Percentiles rank a stretch among this genome's conserved stretches.
These are phyloP conservation scores for Adoxophyes honmai DNA, from an alignment of 1,140 invertebrate species.

Conservation along the genomic window DNA sequence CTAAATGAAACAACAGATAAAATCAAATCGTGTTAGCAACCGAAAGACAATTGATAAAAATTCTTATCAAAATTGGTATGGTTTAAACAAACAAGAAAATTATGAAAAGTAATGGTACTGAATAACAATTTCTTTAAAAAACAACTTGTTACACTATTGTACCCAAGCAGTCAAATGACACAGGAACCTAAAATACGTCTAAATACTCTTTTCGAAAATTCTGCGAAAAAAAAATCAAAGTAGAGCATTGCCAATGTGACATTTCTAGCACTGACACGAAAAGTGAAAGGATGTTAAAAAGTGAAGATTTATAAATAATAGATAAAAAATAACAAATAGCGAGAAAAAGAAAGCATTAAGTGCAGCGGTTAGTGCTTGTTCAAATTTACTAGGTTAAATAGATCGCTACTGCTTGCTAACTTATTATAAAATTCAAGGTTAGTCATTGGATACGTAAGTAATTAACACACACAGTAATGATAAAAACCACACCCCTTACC, in stretches of 20 bases:
- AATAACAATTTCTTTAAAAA: neutral
- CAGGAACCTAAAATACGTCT: no score
- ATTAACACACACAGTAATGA: neutral
- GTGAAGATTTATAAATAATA: no score
- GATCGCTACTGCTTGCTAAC: neutral
- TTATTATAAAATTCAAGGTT: conserved; percentile 43
- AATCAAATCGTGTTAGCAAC: neutral
- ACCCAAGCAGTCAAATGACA: no score
- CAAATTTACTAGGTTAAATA: neutral
- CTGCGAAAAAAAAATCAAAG: conserved; percentile 2
- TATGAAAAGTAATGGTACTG: neutral
- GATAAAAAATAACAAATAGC: neutral
- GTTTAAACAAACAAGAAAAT: neutral
- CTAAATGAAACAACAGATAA: neutral
- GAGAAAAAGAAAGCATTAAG: neutral
- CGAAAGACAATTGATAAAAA: neutral
- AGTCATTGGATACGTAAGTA: conserved; percentile 16
- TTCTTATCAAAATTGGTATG: neutral
- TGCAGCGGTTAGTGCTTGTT: neutral
- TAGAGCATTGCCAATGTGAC: neutral
- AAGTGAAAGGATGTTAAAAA: conserved; percentile 11
- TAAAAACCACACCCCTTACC: conserved; percentile 50
- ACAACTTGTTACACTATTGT: no score
- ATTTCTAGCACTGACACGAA: neutral
- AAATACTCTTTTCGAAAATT: neutral